A percentile compares a stretch with the other conserved stretches of the same genome.
Conservation (phyloP, 2,797 vertebrate genomes). For the Threskiornis aethiopicus region DNA sequence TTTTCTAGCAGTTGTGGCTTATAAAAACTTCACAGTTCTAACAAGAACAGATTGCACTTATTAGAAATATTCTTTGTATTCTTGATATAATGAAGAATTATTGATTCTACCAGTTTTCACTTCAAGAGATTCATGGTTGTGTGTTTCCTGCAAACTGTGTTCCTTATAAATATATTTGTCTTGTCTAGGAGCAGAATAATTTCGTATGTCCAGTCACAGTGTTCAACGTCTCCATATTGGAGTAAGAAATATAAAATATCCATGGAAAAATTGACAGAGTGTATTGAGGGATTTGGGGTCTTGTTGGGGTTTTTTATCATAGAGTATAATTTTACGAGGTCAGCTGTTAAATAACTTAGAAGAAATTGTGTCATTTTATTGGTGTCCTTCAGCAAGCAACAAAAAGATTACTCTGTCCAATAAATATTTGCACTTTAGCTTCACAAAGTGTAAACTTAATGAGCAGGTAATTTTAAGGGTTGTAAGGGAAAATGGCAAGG, state of each 20-base stretch:
- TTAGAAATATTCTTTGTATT: neutral
- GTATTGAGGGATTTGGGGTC: neutral
- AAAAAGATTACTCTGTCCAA: neutral
- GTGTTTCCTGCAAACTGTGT: neutral
- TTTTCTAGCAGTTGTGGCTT: neutral
- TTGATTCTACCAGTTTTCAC: neutral
- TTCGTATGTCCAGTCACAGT: neutral
- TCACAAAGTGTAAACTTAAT: conserved; percentile 7
- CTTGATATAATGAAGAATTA: neutral
- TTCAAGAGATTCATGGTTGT: neutral
- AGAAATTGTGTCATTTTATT: neutral
- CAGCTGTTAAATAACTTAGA: neutral
- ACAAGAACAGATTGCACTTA: neutral
- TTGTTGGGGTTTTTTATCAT: neutral
- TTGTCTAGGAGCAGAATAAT: neutral
- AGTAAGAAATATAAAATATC: neutral
- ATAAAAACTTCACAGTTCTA: neutral
- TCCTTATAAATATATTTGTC: neutral
- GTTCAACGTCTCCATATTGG: neutral
- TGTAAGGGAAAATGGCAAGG: neutral
- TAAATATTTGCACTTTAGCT: neutral
- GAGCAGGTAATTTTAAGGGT: neutral
- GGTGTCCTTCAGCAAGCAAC: neutral
- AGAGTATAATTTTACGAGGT: neutral
- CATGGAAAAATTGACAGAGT: neutral